Base-by-base conservation (phyloP, 2,797 vertebrate genomes). In the Pampus argenteus region DNA sequence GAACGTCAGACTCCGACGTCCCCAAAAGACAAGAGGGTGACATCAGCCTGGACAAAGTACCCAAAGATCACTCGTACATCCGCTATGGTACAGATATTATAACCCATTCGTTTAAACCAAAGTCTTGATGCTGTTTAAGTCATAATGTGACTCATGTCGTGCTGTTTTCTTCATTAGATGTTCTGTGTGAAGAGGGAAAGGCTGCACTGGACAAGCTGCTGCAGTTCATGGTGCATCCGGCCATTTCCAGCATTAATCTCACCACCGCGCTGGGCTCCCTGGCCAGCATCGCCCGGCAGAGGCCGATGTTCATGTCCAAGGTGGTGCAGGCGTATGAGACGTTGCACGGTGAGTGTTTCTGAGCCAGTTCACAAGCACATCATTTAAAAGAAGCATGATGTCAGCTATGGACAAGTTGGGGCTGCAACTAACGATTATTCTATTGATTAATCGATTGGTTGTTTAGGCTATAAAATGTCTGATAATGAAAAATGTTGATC, bases 251-350 rank as follows among this genome's bases (percentile, higher is more conserved):
- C 91, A 99, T 99, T 86, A 99, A 99, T 89, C 93, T 99, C 72
- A 99, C 97, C 2, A 96, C 97, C 0, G 97, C 97, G 0, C 90
- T 99, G 44, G 98, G 97, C 47, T 96, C 98, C 0, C 82, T 99
- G 71, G 98, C 98, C 78, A 95, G 95, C 0, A 95, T 99, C 0
- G 97, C 98, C 47, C 94, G 96, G 13, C 98, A 99, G 86, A 93
- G 97, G 8, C 98, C 98, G 3, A 98, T 98, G 96, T 99, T 98
- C 89, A 99, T 99, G 98, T 97, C 97, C 0, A 95, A 98, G 79
- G 98, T 99, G 86, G 97, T 99, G 82, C 98, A 98, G 75, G 96
- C 98, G 1, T 99, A 97, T 0, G 97, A 98, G 89, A 97, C 95
- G 0, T 88, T 98, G 14, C 97, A 99, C 0, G 97, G 97, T 98